These are phyloP conservation scores for Sialis fuliginosa DNA, from an alignment of 2,888 invertebrate genomes.

Conservation along the genomic window DNA sequence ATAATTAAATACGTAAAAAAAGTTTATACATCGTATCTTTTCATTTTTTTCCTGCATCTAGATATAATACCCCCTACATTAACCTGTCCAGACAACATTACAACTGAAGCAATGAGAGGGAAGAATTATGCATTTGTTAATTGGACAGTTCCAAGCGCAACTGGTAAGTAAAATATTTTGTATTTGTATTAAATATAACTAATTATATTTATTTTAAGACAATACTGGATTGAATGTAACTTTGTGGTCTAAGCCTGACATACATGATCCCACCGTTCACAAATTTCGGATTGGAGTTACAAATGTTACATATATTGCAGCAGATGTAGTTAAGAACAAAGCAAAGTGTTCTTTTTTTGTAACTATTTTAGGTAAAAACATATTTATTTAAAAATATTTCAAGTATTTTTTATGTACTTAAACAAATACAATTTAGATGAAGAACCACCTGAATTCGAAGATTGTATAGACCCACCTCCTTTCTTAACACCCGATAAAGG, in stretches of 20 bases:
- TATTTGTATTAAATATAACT: neutral
- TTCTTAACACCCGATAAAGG: conserved; percentile 20
- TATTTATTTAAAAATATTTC: neutral
- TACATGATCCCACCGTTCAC: conserved; percentile 24
- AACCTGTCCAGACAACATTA: conserved; percentile 34
- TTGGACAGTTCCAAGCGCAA: conserved; percentile 28
- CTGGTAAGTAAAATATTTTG: conserved; percentile 14
- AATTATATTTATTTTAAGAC: conserved; percentile 15
- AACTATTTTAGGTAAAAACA: neutral
- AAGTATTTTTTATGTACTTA: conserved; percentile 5
- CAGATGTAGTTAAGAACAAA: conserved; percentile 39
- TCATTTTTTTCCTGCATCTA: conserved; percentile 14
- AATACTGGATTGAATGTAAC: conserved; percentile 36
- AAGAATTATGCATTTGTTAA: conserved; percentile 31
- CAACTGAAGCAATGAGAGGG: conserved; percentile 25
- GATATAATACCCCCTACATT: conserved; percentile 39
- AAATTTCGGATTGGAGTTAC: conserved; percentile 39
- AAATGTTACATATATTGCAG: conserved; percentile 39
- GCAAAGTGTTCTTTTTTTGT: conserved; percentile 29
- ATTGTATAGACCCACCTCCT: conserved; percentile 37
- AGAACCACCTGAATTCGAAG: conserved; percentile 36
- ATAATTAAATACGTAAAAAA: neutral
- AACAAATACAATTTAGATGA: conserved; percentile 22
- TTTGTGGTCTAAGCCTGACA: conserved; percentile 38
- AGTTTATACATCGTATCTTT: neutral